Evolutionary conservation across 2,888 invertebrate genomes (phyloP).

Genomic region (Drosophila meridiana): DNA sequence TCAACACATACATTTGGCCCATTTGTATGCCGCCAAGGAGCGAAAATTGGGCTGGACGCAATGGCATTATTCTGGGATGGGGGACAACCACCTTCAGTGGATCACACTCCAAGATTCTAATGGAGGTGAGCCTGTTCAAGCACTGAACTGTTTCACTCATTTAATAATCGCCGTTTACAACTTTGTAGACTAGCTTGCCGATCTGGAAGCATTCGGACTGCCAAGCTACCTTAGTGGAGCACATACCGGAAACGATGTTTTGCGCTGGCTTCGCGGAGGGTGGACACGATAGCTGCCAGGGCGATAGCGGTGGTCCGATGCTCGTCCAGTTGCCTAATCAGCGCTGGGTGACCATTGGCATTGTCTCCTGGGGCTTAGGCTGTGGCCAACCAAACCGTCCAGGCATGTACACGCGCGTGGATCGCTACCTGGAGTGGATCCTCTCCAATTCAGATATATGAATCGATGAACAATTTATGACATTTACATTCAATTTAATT

Average conservation of each 20-base stretch:
- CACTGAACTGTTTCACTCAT: background rate
- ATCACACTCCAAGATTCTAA: slow-evolving; percentile 88
- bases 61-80: slow-evolving; percentile 91
- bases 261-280: slow-evolving; percentile 92
- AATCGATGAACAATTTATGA: slow-evolving; percentile 12
- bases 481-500: slow-evolving; percentile 59
- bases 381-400: slow-evolving; percentile 92
- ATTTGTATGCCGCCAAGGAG: slow-evolving; percentile 91
- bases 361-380: slow-evolving; percentile 94
- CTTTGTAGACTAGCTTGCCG: slow-evolving; percentile 87
- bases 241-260: slow-evolving; percentile 89
- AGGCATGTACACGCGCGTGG: slow-evolving; percentile 92
- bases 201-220: slow-evolving; percentile 91
- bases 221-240: slow-evolving; percentile 87
- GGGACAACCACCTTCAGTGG: slow-evolving; percentile 91
- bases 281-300: slow-evolving; percentile 94
- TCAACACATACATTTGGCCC: slow-evolving; percentile 93
- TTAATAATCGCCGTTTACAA: background rate
- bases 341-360: slow-evolving; percentile 91
- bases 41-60: slow-evolving; percentile 87
- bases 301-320: slow-evolving; percentile 89
- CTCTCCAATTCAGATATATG: slow-evolving; percentile 83
- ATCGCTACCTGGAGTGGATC: slow-evolving; percentile 83
- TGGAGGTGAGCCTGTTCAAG: slow-evolving; percentile 87
- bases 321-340: slow-evolving; percentile 90